Evolutionary conservation across 2,888 invertebrate species (phyloP).

Genomic region (Cremastinae sp.): DNA sequence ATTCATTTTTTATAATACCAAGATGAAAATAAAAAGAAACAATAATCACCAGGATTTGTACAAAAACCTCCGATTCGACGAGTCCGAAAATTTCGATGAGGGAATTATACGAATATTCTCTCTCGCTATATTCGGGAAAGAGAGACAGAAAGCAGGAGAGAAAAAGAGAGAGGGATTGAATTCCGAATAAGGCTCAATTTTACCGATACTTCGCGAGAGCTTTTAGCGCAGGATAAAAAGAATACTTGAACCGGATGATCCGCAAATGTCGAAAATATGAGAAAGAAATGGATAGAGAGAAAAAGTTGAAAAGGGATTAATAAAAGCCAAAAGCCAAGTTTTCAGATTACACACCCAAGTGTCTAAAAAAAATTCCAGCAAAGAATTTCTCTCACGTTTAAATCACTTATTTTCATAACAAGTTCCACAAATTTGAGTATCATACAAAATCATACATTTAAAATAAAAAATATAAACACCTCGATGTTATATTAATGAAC

Average conservation of each 20-base stretch:
- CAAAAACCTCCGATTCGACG: conserved; percentile 6
- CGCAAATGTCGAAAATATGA: conserved; percentile 42
- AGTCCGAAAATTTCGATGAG: conserved; percentile 15
- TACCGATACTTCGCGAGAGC: conserved; percentile 36
- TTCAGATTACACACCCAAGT: conserved; percentile 42
- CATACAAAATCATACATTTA: no score
- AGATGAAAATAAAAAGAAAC: conserved; percentile 10
- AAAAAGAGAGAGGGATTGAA: conserved; percentile 5
- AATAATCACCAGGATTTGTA: conserved; percentile 24
- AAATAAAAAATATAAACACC: no score
- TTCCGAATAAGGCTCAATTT: conserved; percentile 28
- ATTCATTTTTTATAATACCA: conserved; percentile 30
- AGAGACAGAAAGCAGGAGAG: no score
- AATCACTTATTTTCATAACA: no score
- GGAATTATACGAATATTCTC: conserved; percentile 16
- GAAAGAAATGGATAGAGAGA: conserved; percentile 50
- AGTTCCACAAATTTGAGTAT: no score
- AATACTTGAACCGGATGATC: conserved; percentile 45
- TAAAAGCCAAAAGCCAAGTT: conserved; percentile 38
- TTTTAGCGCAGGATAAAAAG: conserved; percentile 37
- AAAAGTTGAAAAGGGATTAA: conserved; percentile 52
- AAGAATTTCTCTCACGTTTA: no score
- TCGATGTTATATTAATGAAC: no score
- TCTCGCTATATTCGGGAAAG: neutral
- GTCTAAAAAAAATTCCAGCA: no score